Evolutionary conservation across 1,140 invertebrate genomes (phyloP).

Genomic region (Zaprionus davidi): DNA sequence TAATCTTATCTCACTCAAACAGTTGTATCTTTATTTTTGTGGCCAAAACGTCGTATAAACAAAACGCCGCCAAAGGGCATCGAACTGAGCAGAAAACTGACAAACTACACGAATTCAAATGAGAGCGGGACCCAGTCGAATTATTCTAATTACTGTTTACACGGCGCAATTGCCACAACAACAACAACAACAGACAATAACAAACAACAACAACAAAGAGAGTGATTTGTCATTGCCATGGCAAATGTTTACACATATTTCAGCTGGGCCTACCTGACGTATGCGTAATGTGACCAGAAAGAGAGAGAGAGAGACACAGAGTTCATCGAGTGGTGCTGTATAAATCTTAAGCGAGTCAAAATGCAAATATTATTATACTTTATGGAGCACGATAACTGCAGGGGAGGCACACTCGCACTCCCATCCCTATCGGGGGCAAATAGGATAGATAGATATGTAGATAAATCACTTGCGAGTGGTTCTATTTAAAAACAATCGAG

Average conservation of each 20-base stretch:
- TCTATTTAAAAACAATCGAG: conserved; percentile 67
- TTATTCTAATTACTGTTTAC: conserved; percentile 27
- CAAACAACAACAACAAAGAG: neutral
- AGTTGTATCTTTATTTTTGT: conserved; percentile 7
- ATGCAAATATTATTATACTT: conserved; percentile 59
- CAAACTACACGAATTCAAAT: neutral
- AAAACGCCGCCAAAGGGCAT: conserved; percentile 5
- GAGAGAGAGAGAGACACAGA: neutral
- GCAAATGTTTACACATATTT: conserved; percentile 20
- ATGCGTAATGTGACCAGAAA: conserved; percentile 49
- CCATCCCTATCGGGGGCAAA: conserved; percentile 34
- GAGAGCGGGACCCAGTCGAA: neutral
- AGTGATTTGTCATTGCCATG: conserved; percentile 42
- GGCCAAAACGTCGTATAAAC: neutral
- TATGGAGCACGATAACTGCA: conserved; percentile 14
- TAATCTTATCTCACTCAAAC: conserved; percentile 29
- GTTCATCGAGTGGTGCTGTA: neutral
- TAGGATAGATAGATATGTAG: conserved; percentile 44
- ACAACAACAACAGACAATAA: neutral
- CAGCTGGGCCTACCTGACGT: conserved; percentile 33
- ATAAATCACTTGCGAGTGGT: conserved; percentile 65
- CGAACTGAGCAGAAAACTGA: conserved; percentile 15
- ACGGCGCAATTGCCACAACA: conserved; percentile 3
- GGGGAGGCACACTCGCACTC: too few species aligned
- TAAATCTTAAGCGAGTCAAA: conserved; percentile 31